Evolutionary conservation across 2,113 vertebrate species (phyloP).

Genomic region (Calyptommatus sinebrachiatus): DNA sequence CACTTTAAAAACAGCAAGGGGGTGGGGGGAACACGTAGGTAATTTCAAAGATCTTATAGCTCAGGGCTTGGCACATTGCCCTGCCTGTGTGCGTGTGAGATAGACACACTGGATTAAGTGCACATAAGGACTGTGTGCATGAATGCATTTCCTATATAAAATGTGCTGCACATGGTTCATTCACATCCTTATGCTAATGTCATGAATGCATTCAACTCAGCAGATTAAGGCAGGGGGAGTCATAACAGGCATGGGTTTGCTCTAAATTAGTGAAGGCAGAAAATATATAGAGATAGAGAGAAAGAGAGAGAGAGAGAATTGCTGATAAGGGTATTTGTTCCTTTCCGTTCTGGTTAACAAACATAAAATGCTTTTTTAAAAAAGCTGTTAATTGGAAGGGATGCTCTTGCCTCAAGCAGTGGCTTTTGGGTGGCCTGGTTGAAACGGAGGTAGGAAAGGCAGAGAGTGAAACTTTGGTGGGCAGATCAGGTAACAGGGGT

Average conservation of each 20-base stretch:
- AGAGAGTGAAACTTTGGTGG: too few relatives aligned
- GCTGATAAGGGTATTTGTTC: conserved; percentile 62
- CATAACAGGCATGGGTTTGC: conserved; percentile 44
- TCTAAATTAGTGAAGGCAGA: conserved; percentile 44
- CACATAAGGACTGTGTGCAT: too few relatives aligned
- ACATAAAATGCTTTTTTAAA: neutral
- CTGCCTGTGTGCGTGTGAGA: neutral
- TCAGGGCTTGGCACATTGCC: neutral
- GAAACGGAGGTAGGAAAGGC: neutral
- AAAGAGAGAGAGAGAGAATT: conserved; percentile 41
- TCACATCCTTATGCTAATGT: conserved; percentile 31
- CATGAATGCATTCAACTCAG: conserved; percentile 43
- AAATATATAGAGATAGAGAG: conserved; percentile 16
- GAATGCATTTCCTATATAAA: neutral
- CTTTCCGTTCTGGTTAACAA: conserved; percentile 44
- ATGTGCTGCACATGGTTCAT: neutral
- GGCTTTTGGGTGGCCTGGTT: neutral
- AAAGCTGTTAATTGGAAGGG: neutral
- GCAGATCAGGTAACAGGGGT: neutral
- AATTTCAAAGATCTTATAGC: neutral
- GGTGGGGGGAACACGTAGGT: neutral
- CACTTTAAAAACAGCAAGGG: neutral
- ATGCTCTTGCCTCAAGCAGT: fast-evolving
- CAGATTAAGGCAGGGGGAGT: conserved; percentile 33
- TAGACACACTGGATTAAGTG: neutral